These are phyloP conservation scores for Porphyrio hochstetteri DNA, from an alignment of 2,113 vertebrate genomes.

Conservation along the genomic window DNA sequence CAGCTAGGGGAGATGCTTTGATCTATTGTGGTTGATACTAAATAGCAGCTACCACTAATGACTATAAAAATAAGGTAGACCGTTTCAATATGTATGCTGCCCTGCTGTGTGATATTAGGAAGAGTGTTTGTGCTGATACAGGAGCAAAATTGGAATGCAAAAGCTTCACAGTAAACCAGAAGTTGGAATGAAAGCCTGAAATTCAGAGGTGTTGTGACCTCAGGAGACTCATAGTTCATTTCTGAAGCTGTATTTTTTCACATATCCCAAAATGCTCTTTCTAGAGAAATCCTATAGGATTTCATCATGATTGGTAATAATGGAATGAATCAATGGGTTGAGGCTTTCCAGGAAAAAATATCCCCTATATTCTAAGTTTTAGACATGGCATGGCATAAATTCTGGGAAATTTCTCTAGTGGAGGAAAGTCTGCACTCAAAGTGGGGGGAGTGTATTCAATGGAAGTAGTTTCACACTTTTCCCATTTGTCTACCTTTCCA, in stretches of 20 bases:
- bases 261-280: neutral
- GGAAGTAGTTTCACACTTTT: neutral
- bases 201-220: neutral
- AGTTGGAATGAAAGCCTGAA: neutral
- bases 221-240: neutral
- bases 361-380: neutral
- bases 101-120: neutral
- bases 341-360: neutral
- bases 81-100: neutral
- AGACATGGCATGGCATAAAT: neutral
- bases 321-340: neutral
- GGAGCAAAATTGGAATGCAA: neutral
- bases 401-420: neutral
- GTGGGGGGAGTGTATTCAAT: neutral
- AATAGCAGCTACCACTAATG: neutral
- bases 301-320: neutral
- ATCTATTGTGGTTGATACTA: neutral
- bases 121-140: neutral
- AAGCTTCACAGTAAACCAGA: neutral
- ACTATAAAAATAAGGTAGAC: neutral
- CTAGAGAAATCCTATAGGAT: neutral
- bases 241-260: neutral
- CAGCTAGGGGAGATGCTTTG: neutral
- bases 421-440: neutral
- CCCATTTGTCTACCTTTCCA: neutral